phyloP scores from a whole-genome alignment of 2,888 invertebrate genomes.

The Catocala nupta region DNA sequence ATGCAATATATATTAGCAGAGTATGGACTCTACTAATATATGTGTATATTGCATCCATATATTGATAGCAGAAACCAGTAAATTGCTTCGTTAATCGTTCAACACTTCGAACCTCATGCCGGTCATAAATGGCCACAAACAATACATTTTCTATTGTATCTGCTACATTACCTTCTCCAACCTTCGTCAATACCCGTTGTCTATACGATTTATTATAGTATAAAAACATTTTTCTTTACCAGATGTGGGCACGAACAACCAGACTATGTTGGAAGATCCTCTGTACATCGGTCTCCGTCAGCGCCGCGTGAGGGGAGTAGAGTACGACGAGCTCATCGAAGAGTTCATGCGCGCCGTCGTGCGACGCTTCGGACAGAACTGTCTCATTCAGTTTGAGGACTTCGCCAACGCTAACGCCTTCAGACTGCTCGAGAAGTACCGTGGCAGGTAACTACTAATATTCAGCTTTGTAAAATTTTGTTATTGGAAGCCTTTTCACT shows the following conservation, averaged over 20 bases:
- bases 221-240: conserved; percentile 7
- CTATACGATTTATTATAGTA: too few relatives aligned
- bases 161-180: too few relatives aligned
- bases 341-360: conserved; percentile 99
- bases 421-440: conserved; percentile 95
- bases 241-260: conserved; percentile 97
- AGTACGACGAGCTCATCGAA: conserved; percentile 97
- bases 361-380: conserved; percentile 93
- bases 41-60: too few relatives aligned
- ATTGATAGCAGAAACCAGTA: too few relatives aligned
- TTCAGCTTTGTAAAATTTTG: background rate
- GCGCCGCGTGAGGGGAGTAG: conserved; percentile 92
- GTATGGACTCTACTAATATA: too few relatives aligned
- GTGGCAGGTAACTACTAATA: conserved; percentile 89
- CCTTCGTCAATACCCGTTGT: too few relatives aligned
- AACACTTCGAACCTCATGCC: too few relatives aligned
- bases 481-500: too few relatives aligned
- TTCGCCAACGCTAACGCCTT: conserved; percentile 99
- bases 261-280: conserved; percentile 95
- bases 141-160: too few relatives aligned
- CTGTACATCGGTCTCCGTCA: conserved; percentile 97
- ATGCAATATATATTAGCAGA: too few relatives aligned
- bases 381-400: conserved; percentile 98
- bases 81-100: too few relatives aligned
- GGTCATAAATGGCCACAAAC: too few relatives aligned